These are phyloP conservation scores for Zaprionus davidi DNA, from an alignment of 1,140 invertebrate species.

Conservation along the genomic window DNA sequence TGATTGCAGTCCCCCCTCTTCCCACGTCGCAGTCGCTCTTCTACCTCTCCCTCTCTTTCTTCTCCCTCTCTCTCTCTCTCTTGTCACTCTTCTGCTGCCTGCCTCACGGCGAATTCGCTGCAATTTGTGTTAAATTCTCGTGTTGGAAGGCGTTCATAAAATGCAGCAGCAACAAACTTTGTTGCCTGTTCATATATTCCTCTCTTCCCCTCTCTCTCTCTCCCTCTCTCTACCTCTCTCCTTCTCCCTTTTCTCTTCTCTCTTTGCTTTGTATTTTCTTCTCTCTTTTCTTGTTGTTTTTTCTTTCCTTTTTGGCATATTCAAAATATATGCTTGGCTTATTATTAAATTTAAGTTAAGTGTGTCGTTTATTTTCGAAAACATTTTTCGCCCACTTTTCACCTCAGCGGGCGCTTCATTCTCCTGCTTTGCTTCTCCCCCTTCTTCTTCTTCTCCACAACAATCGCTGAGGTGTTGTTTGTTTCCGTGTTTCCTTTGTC, in stretches of 20 bases:
- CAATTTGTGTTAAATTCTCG: constrained; percentile 49
- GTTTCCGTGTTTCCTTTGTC: constrained; percentile 37
- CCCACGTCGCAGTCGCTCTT: not conserved
- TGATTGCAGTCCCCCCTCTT: constrained; percentile 31
- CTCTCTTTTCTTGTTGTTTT: constrained; percentile 1
- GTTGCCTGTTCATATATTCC: constrained; percentile 26
- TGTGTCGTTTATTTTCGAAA: constrained; percentile 53
- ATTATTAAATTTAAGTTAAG: constrained; percentile 44
- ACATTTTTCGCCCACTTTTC: constrained; percentile 27
- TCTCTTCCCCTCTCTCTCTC: not conserved
- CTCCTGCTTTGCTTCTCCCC: not conserved
- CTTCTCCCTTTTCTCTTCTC: not conserved
- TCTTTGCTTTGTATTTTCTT: not conserved
- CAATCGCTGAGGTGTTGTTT: constrained; percentile 17
- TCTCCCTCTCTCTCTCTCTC: not conserved
- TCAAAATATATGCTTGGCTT: constrained; percentile 51
- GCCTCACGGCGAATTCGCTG: constrained; percentile 9
- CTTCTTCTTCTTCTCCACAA: not conserved
- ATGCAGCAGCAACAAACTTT: constrained; percentile 50
- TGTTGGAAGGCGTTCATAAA: constrained; percentile 68
- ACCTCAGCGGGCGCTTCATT: not conserved
- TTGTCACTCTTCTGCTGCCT: constrained; percentile 3
- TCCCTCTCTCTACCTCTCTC: not conserved
- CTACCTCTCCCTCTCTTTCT: not conserved
- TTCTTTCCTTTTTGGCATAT: constrained; percentile 39